phyloP scores from a whole-genome alignment of 2,797 vertebrate genomes.

The Apogon talboti region DNA sequence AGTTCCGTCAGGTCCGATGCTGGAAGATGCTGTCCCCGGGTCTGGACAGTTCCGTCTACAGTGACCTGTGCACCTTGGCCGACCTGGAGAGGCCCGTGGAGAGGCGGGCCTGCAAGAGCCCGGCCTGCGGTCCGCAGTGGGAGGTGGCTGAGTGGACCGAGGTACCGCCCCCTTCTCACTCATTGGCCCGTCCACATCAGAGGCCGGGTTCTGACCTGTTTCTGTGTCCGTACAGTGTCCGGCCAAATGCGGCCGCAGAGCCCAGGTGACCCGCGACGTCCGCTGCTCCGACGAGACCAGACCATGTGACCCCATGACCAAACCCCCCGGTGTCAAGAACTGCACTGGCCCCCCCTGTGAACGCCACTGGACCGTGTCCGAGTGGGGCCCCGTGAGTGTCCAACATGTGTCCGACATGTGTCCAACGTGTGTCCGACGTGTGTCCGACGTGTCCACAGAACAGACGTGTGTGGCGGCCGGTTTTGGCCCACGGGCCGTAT shows the following conservation, averaged over 20 bases:
- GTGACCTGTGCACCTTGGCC: constrained; percentile 91
- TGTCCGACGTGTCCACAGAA: too few species aligned
- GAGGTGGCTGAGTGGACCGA: constrained; percentile 98
- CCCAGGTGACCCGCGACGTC: constrained; percentile 91
- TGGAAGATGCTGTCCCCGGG: constrained; percentile 99
- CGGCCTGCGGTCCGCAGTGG: constrained; percentile 96
- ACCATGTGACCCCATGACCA: constrained; percentile 87
- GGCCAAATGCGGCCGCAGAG: constrained; percentile 90
- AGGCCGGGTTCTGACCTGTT: neutral
- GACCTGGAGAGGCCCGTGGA: constrained; percentile 92
- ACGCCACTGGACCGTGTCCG: constrained; percentile 95
- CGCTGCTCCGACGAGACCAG: constrained; percentile 93
- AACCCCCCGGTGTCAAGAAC: constrained; percentile 88
- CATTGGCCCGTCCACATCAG: too few species aligned
- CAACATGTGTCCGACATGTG: too few species aligned
- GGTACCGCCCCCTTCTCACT: constrained; percentile 73
- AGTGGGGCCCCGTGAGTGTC: constrained; percentile 95
- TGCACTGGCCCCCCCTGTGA: constrained; percentile 94
- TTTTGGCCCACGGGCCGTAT: too few species aligned
- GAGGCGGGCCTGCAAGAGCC: constrained; percentile 92
- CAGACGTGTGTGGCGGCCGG: too few species aligned
- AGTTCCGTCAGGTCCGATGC: constrained; percentile 95
- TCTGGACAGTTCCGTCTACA: constrained; percentile 97
- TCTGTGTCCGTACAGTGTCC: constrained; percentile 83
- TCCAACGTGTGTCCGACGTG: too few species aligned